A percentile compares a stretch with the other conserved stretches of the same genome.
Conservation (phyloP, 2,888 invertebrate species). For the Lasioglossum malachurum region DNA sequence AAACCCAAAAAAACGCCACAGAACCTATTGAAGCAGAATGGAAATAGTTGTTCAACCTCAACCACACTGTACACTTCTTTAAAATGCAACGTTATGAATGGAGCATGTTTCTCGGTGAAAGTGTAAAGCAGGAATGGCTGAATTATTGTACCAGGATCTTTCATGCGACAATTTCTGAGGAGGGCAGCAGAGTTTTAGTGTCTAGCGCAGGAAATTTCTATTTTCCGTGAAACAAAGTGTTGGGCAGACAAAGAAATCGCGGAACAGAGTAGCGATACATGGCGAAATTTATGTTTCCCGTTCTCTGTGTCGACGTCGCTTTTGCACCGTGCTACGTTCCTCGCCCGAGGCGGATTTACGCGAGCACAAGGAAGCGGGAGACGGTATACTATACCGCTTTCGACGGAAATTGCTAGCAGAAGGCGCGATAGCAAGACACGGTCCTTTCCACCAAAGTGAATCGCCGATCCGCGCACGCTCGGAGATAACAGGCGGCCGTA, state of each 20-base stretch:
- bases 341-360: neutral
- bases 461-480: neutral
- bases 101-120: neutral
- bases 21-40: too few relatives aligned
- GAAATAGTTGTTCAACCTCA: too few relatives aligned
- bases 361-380: neutral
- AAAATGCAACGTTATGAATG: neutral
- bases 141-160: neutral
- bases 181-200: neutral
- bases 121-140: neutral
- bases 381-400: neutral
- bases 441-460: slow-evolving; percentile 7
- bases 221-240: neutral
- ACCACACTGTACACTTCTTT: neutral
- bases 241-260: neutral
- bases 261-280: neutral
- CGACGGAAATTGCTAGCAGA: slow-evolving; percentile 11
- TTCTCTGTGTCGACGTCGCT: neutral
- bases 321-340: neutral
- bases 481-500: slow-evolving; percentile 13
- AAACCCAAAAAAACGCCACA: too few relatives aligned
- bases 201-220: neutral
- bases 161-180: neutral
- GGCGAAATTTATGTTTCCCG: slow-evolving; percentile 5
- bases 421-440: neutral